Evolutionary conservation across 2,888 invertebrate species (phyloP).

Genomic region (Caenorhabditis sp.): DNA sequence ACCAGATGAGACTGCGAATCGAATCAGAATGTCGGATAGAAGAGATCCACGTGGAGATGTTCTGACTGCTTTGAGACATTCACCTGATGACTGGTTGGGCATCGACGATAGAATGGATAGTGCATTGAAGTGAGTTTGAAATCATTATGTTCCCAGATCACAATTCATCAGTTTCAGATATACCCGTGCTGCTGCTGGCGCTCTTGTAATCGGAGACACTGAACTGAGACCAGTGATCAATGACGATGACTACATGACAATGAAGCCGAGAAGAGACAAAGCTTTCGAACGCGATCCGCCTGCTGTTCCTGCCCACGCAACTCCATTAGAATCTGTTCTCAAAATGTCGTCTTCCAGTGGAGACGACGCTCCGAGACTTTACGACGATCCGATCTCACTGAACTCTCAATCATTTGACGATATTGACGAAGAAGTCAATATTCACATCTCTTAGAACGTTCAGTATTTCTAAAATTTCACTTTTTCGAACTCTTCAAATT

Average conservation of each 20-base stretch:
- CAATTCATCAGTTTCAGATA: neutral
- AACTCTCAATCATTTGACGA: slow-evolving; percentile 53
- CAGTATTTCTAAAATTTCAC: slow-evolving; percentile 20
- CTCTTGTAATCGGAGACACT: slow-evolving; percentile 69
- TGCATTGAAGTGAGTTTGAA: slow-evolving; percentile 33
- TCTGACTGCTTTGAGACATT: slow-evolving; percentile 38
- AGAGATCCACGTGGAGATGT: slow-evolving; percentile 46
- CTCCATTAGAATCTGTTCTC: slow-evolving; percentile 42
- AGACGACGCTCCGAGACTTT: slow-evolving; percentile 29
- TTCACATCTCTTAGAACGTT: slow-evolving; percentile 53
- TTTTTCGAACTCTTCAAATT: neutral
- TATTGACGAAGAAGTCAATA: slow-evolving; percentile 62
- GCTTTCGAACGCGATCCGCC: slow-evolving; percentile 46
- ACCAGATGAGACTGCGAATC: slow-evolving; percentile 34
- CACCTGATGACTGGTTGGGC: slow-evolving; percentile 44
- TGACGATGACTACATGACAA: slow-evolving; percentile 80
- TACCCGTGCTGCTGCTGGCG: slow-evolving; percentile 53
- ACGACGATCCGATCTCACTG: slow-evolving; percentile 65
- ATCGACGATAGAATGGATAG: slow-evolving; percentile 52
- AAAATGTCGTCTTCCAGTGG: slow-evolving; percentile 30
- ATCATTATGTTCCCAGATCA: neutral
- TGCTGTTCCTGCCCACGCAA: slow-evolving; percentile 55
- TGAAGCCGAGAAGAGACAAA: slow-evolving; percentile 76
- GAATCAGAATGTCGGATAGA: slow-evolving; percentile 62
- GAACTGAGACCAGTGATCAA: slow-evolving; percentile 70